Evolutionary conservation across 2,113 vertebrate species (phyloP).

Genomic region (Rhinogobius similis): DNA sequence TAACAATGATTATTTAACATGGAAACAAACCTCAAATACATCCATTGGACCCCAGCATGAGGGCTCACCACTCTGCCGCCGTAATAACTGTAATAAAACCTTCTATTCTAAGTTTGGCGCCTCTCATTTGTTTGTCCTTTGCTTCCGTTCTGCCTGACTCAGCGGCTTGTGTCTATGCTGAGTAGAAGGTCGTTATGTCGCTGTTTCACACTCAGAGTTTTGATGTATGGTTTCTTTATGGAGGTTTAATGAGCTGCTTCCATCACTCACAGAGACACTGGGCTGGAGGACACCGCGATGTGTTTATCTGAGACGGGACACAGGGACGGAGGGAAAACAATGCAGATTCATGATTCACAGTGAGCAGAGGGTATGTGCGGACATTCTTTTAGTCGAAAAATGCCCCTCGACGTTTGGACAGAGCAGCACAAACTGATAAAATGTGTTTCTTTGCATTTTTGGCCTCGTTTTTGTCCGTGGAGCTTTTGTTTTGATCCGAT

Average conservation of each 20-base stretch:
- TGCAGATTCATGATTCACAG: too few relatives aligned
- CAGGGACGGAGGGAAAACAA: too few relatives aligned
- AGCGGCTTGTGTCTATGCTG: background rate
- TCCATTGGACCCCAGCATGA: too few relatives aligned
- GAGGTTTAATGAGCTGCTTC: background rate
- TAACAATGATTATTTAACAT: too few relatives aligned
- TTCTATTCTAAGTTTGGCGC: background rate
- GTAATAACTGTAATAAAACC: background rate
- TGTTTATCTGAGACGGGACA: background rate
- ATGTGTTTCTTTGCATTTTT: too few relatives aligned
- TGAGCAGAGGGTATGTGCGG: too few relatives aligned
- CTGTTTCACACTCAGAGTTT: background rate
- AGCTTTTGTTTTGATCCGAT: too few relatives aligned
- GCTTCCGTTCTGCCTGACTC: background rate
- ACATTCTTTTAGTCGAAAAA: too few relatives aligned
- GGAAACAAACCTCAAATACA: too few relatives aligned
- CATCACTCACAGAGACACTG: background rate
- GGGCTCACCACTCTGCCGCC: background rate
- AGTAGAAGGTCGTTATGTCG: background rate
- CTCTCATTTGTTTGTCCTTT: background rate
- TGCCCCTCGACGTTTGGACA: too few relatives aligned
- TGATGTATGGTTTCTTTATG: background rate
- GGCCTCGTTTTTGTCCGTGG: too few relatives aligned
- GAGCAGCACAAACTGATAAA: too few relatives aligned
- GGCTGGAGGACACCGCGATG: background rate